A percentile compares a stretch with the other conserved stretches of the same genome.
Conservation (phyloP, 2,113 vertebrate genomes). For the Triplophysa rosa region DNA sequence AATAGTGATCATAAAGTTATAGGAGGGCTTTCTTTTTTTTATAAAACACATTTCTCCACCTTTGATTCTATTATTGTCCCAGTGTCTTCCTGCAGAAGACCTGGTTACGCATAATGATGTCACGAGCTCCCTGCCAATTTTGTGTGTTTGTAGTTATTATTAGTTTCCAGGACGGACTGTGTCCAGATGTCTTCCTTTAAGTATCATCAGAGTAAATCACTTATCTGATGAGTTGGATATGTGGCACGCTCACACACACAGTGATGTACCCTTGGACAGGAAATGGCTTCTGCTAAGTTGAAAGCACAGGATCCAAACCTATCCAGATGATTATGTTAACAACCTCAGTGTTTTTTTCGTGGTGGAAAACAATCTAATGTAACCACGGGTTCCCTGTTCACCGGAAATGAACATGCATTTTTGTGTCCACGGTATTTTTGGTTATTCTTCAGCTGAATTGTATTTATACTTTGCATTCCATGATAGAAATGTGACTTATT, state of each 20-base stretch:
- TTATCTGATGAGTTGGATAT: slow-evolving; percentile 52
- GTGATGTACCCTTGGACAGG: slow-evolving; percentile 69
- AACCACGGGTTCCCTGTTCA: not conserved
- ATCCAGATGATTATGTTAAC: slow-evolving; percentile 30
- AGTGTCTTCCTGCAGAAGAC: slow-evolving; percentile 64
- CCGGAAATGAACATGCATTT: no score
- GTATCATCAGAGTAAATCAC: slow-evolving; percentile 68
- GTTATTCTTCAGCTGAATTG: not conserved
- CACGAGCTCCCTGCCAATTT: slow-evolving; percentile 59
- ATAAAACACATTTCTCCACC: slow-evolving; percentile 52
- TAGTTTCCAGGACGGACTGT: slow-evolving; percentile 61
- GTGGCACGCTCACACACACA: slow-evolving; percentile 30
- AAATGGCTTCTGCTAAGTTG: slow-evolving; percentile 68
- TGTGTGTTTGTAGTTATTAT: slow-evolving; percentile 65
- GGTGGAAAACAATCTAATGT: slow-evolving; percentile 27
- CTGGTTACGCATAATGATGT: slow-evolving; percentile 63
- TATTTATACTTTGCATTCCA: not conserved
- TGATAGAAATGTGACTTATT: not conserved
- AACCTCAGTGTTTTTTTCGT: not conserved
- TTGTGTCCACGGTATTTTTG: not conserved
- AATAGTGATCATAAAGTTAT: slow-evolving; percentile 26
- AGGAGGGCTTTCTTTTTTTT: slow-evolving; percentile 37
- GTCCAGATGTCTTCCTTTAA: slow-evolving; percentile 77
- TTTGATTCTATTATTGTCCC: slow-evolving; percentile 70
- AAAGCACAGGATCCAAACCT: slow-evolving; percentile 61